Base-by-base conservation (phyloP, 2,113 vertebrate species). In the Labeo rohita region DNA sequence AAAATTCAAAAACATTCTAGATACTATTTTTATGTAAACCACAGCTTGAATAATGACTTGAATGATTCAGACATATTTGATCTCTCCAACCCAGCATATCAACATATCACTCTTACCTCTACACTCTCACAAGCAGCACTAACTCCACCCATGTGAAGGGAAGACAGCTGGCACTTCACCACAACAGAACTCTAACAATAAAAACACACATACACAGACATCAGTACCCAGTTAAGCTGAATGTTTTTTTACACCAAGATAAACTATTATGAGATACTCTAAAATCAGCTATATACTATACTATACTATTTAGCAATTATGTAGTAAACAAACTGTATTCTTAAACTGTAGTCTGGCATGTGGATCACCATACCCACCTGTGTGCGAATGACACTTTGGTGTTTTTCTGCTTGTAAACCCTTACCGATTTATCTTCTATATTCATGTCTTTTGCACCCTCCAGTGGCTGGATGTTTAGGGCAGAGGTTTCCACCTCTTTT, bases 61-160 rank as follows among this genome's bases (percentile, higher is more conserved):
- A 39, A 61, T 39, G 16, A n/a, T 72, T 47, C 23, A 87, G 10
- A 21, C 11, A 72, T 70, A 36, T 7, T 81, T 80, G 45, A 15
- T 83, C 11, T 15, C 45, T 34, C 23, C 45, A 39, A 3, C 16
- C 8, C 12, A 43, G 18, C 28, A 70, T 5, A 47, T 61, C 1
- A 75, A 63, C 13, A 47, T 13, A 65, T 23, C 11, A 5, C 28
- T 43, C 78, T 91, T 89, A 95, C 95, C 93, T 84, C 49, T 1
- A 94, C 16, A 50, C 84, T 77, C 45, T 93, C 95, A 21, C 85
- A 80, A 50, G 88, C 83, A 0, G 61, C 91, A 9, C 72, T 63
- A 85, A 90, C 88, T n/a, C 86, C 86, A 54, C 94, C 93, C 23
- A 90, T 93, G 88, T 90, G 68, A 21, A 95, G 59, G 11, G 80